Evolutionary conservation across 2,113 vertebrate species (phyloP), one percentile per base, ranked within the genome.

Genomic region (Nettapus auritus): DNA sequence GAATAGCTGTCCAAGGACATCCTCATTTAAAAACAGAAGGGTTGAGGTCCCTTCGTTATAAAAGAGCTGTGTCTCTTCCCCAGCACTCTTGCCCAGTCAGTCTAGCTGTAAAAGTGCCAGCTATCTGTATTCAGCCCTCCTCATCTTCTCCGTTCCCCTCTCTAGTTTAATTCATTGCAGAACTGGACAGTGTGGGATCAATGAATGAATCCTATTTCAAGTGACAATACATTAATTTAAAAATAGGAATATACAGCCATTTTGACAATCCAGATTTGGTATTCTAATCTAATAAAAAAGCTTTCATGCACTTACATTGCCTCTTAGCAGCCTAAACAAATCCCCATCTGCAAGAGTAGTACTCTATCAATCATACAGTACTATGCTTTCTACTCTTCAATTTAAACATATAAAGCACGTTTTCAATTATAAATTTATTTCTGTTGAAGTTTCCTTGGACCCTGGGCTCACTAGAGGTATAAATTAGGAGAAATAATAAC

Each of bases 281-380:
- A 67, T 95, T 88, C 63, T 96, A 94, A 92, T 93, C 64, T 89
- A 95, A 91, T 89, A 91, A 46, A 89, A 88, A 96, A 94, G 44
- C 91, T 95, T 97, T 97, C 76, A 88, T 66, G 59, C 70, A 38
- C 70, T 96, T 76, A 88, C 25, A 36, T 63, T 82, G 67, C 79
- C 36, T 89, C 75, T 86, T 93, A 68, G 52, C 82, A 89, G 40
- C 59, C 63, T 82, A 93, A 92, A 80, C 70, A 89, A 87, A 88
- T 80, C 55, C 64, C 62, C 13, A 16, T 86, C 78, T 94, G 63
- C 77, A 63, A 89, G 44, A 93, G 56, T 8, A 82, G 22, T 52
- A 17, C 44, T 70, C n/a, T 55, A 12, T 26, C 0, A 11, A 77
- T 93, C 71, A 15, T 46, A 22, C 44, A 38, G 31, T 57, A 59